Percentiles rank a stretch among this genome's conserved stretches.
Conservation (phyloP, 2,888 invertebrate genomes). For the Balanococcus diminutus region DNA sequence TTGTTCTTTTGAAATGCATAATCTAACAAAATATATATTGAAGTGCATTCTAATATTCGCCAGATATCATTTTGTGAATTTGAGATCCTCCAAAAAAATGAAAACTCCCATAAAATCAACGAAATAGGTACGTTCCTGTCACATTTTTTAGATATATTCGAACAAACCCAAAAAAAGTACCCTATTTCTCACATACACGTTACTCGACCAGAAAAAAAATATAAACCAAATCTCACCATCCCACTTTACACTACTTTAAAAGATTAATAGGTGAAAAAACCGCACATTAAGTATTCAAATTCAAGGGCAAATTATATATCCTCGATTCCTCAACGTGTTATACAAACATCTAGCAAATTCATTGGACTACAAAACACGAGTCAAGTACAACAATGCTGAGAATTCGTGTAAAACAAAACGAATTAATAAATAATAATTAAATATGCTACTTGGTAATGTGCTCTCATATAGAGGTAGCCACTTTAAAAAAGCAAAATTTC, state of each 20-base stretch:
- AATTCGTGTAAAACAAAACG: not conserved
- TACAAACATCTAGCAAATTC: not conserved
- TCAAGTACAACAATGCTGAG: slow-evolving; percentile 1
- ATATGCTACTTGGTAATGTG: not conserved
- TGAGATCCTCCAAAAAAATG: too few relatives aligned
- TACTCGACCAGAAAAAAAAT: not conserved
- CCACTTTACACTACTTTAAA: not conserved
- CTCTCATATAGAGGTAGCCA: not conserved
- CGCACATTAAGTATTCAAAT: not conserved
- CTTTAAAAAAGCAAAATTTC: not conserved
- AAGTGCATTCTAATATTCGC: too few relatives aligned
- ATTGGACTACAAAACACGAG: not conserved
- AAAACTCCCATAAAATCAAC: too few relatives aligned
- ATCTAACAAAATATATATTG: too few relatives aligned
- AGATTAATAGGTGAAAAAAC: not conserved
- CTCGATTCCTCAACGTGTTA: not conserved
- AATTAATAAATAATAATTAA: not conserved
- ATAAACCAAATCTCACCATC: not conserved
- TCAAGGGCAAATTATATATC: slow-evolving; percentile 11
- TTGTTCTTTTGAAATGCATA: too few relatives aligned
- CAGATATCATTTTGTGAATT: too few relatives aligned
- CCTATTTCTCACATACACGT: too few relatives aligned
- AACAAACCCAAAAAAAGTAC: too few relatives aligned
- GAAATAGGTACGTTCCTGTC: too few relatives aligned
- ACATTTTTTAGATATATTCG: too few relatives aligned